Conservation (phyloP, 2,113 vertebrate genomes). For the Chloroceryle aenea region DNA sequence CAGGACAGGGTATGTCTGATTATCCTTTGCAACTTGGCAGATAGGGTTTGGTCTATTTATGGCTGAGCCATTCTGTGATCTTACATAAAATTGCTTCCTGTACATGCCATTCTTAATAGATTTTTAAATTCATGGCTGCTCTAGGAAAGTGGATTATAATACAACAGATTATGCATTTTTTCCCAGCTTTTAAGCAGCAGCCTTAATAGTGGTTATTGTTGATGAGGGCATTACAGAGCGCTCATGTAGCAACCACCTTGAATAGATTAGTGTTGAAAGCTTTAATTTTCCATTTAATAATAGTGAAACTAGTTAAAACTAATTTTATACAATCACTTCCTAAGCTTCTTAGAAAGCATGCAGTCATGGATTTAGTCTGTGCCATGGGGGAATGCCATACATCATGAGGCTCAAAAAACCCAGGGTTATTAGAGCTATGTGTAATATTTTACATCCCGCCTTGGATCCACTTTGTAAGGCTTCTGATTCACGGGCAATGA, state of each 20-base stretch:
- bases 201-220: conserved; percentile 50
- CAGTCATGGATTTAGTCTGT: conserved; percentile 59
- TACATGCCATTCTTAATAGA: conserved; percentile 37
- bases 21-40: conserved; percentile 3
- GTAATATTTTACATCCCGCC: conserved; percentile 34
- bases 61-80: background rate
- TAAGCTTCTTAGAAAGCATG: conserved; percentile 72
- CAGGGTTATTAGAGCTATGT: conserved; percentile 51
- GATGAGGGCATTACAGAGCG: conserved; percentile 37
- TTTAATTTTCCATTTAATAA: conserved; percentile 73
- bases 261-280: conserved; percentile 55
- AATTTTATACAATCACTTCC: conserved; percentile 72
- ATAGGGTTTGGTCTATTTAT: conserved; percentile 37
- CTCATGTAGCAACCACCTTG: conserved; percentile 41
- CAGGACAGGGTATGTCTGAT: background rate
- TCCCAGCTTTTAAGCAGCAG: conserved; percentile 46
- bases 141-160: conserved; percentile 59
- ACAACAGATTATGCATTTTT: conserved; percentile 64
- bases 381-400: conserved; percentile 46
- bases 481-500: conserved; percentile 26
- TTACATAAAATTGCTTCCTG: conserved; percentile 52
- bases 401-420: conserved; percentile 29
- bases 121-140: conserved; percentile 59
- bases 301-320: conserved; percentile 70
- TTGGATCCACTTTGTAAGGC: conserved; percentile 26